Conservation (phyloP, 1,140 invertebrate genomes). For the Epicauta chinensis region DNA sequence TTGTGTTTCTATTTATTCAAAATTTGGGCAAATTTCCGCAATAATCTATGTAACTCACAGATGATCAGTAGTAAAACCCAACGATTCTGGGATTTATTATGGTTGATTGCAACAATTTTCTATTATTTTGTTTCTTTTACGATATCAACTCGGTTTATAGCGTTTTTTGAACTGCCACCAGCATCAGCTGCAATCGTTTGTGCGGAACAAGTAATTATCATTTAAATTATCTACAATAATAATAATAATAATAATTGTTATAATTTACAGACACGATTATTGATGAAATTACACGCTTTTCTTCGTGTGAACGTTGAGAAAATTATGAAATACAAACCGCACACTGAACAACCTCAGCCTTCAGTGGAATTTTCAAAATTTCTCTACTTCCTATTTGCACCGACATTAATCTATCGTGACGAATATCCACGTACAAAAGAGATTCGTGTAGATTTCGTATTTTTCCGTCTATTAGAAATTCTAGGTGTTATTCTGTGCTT, state of each 20-base stretch:
- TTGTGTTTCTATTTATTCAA: background rate
- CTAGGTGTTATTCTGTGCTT: conserved; percentile 67
- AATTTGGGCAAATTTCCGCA: conserved; percentile 1
- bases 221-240: background rate
- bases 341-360: conserved; percentile 26
- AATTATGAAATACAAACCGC: conserved; percentile 41
- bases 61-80: background rate
- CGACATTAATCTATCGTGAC: conserved; percentile 79
- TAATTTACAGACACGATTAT: conserved; percentile 57
- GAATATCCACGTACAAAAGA: conserved; percentile 63
- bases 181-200: background rate
- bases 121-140: background rate
- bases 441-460: conserved; percentile 65
- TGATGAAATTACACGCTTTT: conserved; percentile 82
- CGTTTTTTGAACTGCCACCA: background rate
- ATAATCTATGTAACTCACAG: background rate
- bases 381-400: conserved; percentile 80
- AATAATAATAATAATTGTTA: no score
- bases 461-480: conserved; percentile 65
- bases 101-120: background rate
- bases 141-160: background rate
- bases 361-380: conserved; percentile 46
- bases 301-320: conserved; percentile 58
- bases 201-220: conserved; percentile 1
- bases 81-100: conserved; percentile 1